Evolutionary conservation across 2,888 invertebrate genomes (phyloP).

Genomic region (Slavum lentiscoides): DNA sequence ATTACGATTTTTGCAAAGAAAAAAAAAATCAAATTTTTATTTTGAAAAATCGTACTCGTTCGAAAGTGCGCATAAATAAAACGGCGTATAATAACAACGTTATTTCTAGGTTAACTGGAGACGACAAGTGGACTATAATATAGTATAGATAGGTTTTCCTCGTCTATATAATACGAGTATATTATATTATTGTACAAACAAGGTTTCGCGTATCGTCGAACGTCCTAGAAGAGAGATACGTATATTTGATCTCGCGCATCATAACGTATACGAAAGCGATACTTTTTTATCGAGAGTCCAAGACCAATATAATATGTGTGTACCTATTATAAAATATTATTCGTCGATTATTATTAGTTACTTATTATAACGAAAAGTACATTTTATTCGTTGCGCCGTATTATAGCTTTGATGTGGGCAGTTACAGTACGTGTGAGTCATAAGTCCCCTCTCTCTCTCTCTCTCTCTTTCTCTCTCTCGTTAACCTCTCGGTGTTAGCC

Average conservation of each 20-base stretch:
- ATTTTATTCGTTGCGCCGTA: not conserved
- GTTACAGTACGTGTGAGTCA: conserved; percentile 27
- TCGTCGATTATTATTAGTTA: too few relatives aligned
- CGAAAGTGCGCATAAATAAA: too few relatives aligned
- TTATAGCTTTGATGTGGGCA: conserved; percentile 43
- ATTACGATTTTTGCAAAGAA: too few relatives aligned
- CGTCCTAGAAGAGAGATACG: conserved; percentile 18
- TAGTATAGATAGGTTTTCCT: not conserved
- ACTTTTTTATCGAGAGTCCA: too few relatives aligned
- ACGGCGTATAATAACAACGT: not conserved
- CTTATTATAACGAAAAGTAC: conserved; percentile 32
- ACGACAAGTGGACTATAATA: too few relatives aligned
- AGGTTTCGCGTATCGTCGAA: conserved; percentile 10
- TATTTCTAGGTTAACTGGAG: not conserved
- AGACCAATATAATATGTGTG: too few relatives aligned
- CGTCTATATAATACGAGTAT: too few relatives aligned
- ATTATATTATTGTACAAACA: not conserved
- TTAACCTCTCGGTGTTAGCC: conserved; percentile 41
- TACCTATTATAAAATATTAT: too few relatives aligned
- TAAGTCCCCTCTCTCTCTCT: conserved; percentile 21
- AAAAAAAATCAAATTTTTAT: not conserved
- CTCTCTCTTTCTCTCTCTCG: not conserved
- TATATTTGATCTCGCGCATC: not conserved
- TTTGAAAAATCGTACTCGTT: too few relatives aligned
- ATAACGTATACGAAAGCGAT: not conserved